Evolutionary conservation across 2,797 vertebrate species (phyloP).

Genomic region (Poecile montanus): DNA sequence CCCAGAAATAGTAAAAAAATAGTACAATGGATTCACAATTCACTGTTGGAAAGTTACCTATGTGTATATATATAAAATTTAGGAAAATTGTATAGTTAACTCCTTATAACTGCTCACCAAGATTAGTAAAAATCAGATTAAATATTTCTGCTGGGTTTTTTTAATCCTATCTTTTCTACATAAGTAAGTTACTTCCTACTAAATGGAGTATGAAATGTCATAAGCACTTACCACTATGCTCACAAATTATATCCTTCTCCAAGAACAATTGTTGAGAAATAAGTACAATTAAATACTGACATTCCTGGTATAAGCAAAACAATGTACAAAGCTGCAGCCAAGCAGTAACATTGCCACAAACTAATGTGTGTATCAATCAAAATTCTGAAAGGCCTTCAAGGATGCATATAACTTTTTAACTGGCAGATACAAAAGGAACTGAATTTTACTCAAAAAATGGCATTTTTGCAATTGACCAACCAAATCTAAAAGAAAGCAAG

Average conservation of each 20-base stretch:
- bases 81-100: not conserved
- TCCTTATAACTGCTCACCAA: not conserved
- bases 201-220: not conserved
- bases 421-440: not conserved
- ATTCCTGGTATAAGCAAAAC: not conserved
- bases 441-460: not conserved
- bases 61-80: not conserved
- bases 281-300: not conserved
- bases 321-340: not conserved
- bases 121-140: not conserved
- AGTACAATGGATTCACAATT: not conserved
- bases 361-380: not conserved
- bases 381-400: not conserved
- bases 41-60: not conserved
- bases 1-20: not conserved
- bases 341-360: not conserved
- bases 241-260: not conserved
- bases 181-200: not conserved
- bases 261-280: not conserved
- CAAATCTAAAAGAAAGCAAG: not conserved
- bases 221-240: not conserved
- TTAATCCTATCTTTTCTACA: not conserved
- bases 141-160: not conserved
- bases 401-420: not conserved
- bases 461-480: not conserved